These are phyloP conservation scores for Carcharodon carcharias DNA, from an alignment of 2,797 vertebrate genomes.

Conservation along the genomic window DNA sequence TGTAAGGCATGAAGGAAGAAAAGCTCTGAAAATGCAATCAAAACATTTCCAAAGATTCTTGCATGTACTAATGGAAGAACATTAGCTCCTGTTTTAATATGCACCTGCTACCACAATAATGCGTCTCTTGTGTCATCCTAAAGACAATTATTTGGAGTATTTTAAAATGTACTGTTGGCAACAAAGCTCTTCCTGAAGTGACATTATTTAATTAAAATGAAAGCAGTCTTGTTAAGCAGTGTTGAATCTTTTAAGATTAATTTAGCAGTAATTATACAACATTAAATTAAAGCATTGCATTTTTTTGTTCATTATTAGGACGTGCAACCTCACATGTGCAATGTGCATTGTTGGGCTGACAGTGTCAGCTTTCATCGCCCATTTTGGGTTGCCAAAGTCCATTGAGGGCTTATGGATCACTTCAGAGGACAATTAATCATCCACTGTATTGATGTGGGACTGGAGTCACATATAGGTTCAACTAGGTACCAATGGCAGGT, in stretches of 20 bases:
- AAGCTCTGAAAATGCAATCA: slow-evolving; percentile 56
- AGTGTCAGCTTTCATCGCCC: background rate
- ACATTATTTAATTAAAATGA: slow-evolving; percentile 33
- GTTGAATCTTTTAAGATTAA: slow-evolving; percentile 16
- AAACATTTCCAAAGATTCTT: slow-evolving; percentile 57
- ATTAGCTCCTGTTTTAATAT: slow-evolving; percentile 24
- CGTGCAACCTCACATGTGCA: background rate
- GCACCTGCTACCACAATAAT: background rate
- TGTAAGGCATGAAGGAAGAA: slow-evolving; percentile 61
- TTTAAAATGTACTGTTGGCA: background rate
- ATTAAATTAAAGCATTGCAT: background rate
- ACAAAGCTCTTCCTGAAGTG: background rate
- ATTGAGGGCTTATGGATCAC: background rate
- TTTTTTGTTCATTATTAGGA: no score
- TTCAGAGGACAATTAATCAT: background rate
- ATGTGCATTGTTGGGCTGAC: background rate
- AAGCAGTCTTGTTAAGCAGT: background rate
- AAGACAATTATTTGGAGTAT: slow-evolving; percentile 29
- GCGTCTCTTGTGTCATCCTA: background rate
- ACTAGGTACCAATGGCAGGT: background rate
- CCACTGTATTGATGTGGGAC: background rate
- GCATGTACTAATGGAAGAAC: slow-evolving; percentile 46
- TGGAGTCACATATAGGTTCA: background rate
- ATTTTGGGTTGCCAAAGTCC: background rate
- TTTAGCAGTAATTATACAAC: slow-evolving; percentile 6